Evolutionary conservation across 2,888 invertebrate species (phyloP), one percentile per base, ranked within the genome.

Genomic region (Hirtodrosophila confusa): DNA sequence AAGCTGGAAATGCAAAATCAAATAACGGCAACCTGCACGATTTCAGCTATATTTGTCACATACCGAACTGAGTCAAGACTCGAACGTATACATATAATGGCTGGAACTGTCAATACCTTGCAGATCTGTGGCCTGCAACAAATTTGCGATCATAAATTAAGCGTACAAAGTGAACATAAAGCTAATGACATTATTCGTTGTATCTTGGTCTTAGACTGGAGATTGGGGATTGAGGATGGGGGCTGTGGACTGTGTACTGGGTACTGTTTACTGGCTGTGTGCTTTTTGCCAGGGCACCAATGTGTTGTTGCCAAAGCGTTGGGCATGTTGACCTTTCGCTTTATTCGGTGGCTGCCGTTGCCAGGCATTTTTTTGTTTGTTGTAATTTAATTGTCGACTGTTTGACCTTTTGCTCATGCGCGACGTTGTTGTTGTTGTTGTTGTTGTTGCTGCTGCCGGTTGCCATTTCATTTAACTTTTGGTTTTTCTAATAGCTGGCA

Each of bases 131-230:
- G 60, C 29, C 60, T 53, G 68, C 64, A 73, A 86, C 84, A 84
- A 88, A 86, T 88, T 84, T 79, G 84, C 12, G 62, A 66, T 69
- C 73, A 84, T 86, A 84, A 88, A 84, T 88, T 84, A 84, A 87
- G 69, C 60, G 27, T 49, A 66, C 68, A 56, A 71, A 64, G 61
- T 67, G 66, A 75, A 70, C 69, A 77, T 65, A 57, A 70, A 73
- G 56, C 69, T 62, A 74, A 65, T 78, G 66, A 60, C 75, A 75
- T 75, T 78, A 66, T 78, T 77, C 66, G 45, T 50, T 54, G 29
- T 40, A 27, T 23, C 37, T 11, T 9, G 8, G 31, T 31, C 31
- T 31, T 31, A 7, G 9, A 31, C 31, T 31, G 29, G 12, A 0
- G 10, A 24, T 3, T 7, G 11, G 29, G 44, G 10, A 31, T 23